Evolutionary conservation across 1,140 invertebrate species (phyloP), one percentile per base, ranked within the genome.

Genomic region (Drosophila nebulosa): DNA sequence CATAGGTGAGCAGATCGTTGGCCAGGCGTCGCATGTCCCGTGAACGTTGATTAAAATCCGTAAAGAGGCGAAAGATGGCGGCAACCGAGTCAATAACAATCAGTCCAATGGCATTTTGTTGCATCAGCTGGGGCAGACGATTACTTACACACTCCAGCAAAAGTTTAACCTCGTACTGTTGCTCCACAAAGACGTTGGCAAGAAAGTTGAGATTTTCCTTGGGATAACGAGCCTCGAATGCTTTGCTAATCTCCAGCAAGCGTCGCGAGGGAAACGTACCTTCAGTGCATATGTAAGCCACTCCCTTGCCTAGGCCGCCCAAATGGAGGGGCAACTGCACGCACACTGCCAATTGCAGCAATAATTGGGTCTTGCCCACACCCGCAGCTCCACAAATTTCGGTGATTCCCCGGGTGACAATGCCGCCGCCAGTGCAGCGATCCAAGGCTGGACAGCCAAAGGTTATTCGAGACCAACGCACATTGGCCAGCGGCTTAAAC

Each of bases 381-480:
- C 95, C 96, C 92, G 96, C 95, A 90, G 95, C 94, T 10, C 97
- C 97, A 91, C 94, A 95, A 81, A 98, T 93, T 93, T 98, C 97
- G 52, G 95, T 96, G 12, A 98, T 94, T 18, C 95, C 95, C 63
- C 94, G 93, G 64, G 92, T 93, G 24, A 94, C 91, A 56, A 97
- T 93, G n/a, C 97, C 97, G 30, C 96, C 97, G 78, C 92, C 85
- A 24, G 95, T 91, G 64, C 94, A 86, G 22, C 80, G 73, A 91
- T 97, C 94, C 56, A 97, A 90, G 24, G 88, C 79, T 14, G 61
- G 18, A 85, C 95, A 96, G n/a, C 95, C 95, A 69, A 93, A 94
- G 51, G 92, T 92, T 46, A 96, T 70, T 58, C 90, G 86, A 0
- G 80, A 70, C 92, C 91, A 92, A 55, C 85, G 72, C 6, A 81